These are phyloP conservation scores for Carcharodon carcharias DNA, from an alignment of 2,797 vertebrate genomes.

Conservation along the genomic window DNA sequence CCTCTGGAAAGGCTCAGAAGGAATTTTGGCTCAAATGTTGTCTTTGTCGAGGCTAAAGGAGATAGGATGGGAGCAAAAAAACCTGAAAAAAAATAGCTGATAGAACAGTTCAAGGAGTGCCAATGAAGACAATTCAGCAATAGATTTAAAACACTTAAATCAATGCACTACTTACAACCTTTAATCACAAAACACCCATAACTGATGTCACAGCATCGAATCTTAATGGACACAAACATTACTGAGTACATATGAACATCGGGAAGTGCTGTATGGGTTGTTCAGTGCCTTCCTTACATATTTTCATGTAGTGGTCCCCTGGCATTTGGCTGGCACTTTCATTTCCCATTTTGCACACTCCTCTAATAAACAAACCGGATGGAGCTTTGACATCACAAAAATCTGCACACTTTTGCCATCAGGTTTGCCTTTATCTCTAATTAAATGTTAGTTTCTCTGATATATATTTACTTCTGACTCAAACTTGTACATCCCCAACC, in stretches of 20 bases:
- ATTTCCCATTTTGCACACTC: neutral
- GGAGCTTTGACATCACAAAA: neutral
- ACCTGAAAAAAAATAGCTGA: neutral
- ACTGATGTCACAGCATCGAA: neutral
- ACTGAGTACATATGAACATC: neutral
- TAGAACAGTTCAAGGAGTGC: neutral
- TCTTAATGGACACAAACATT: neutral
- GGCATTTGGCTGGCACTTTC: neutral
- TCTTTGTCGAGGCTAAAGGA: neutral
- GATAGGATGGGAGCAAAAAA: neutral
- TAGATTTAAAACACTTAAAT: neutral
- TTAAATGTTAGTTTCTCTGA: neutral
- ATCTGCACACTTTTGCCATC: neutral
- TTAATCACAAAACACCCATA: neutral
- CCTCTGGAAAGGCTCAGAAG: neutral
- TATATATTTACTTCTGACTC: neutral
- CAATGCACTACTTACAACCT: neutral
- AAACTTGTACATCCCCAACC: neutral
- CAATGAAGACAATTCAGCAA: neutral
- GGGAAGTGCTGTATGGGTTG: neutral
- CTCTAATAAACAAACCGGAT: neutral
- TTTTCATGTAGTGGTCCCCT: neutral
- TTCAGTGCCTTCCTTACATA: neutral
- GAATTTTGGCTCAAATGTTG: neutral
- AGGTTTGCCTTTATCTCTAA: neutral